A percentile compares a stretch with the other conserved stretches of the same genome.
Conservation (phyloP, 53 echinoderm and acorn worm genomes). For the Echinometra lucunter region DNA sequence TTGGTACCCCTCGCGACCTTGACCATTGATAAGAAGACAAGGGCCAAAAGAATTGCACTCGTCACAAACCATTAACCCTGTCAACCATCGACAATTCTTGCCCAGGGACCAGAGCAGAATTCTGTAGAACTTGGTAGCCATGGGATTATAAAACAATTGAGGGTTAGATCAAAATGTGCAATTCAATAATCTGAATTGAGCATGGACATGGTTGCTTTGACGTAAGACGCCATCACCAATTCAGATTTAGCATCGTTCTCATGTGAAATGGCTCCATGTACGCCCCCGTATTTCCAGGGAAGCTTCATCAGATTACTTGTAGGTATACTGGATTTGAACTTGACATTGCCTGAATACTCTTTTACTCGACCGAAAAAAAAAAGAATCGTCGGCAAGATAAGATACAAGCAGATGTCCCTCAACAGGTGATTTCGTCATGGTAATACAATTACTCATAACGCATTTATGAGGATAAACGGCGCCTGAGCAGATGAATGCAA, state of each 20-base stretch:
- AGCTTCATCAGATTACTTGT: not conserved
- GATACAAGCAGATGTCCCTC: too few species aligned
- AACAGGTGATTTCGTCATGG: too few species aligned
- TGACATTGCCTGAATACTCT: not conserved
- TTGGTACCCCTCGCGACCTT: conserved; percentile 26
- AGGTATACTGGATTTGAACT: not conserved
- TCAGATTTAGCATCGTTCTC: not conserved
- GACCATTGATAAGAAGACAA: conserved; percentile 18
- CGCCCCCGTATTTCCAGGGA: not conserved
- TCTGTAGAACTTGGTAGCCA: conserved; percentile 4
- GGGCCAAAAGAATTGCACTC: conserved; percentile 15
- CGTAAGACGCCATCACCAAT: not conserved
- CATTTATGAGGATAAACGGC: too few species aligned
- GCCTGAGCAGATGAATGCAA: too few species aligned
- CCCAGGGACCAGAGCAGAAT: not conserved
- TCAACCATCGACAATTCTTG: conserved; percentile 17
- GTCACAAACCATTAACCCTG: conserved; percentile 4
- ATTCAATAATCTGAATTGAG: conserved; percentile 39
- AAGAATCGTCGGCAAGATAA: too few species aligned
- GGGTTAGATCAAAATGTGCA: not conserved
- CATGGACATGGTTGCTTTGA: not conserved
- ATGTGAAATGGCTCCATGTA: not conserved
- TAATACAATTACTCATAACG: too few species aligned
- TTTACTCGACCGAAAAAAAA: not conserved
- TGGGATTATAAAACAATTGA: conserved; percentile 2